Percentiles rank a stretch among this genome's conserved stretches.
Evolutionary conservation across 2,113 vertebrate genomes (phyloP).

Genomic region (Todiramphus saurophagus): DNA sequence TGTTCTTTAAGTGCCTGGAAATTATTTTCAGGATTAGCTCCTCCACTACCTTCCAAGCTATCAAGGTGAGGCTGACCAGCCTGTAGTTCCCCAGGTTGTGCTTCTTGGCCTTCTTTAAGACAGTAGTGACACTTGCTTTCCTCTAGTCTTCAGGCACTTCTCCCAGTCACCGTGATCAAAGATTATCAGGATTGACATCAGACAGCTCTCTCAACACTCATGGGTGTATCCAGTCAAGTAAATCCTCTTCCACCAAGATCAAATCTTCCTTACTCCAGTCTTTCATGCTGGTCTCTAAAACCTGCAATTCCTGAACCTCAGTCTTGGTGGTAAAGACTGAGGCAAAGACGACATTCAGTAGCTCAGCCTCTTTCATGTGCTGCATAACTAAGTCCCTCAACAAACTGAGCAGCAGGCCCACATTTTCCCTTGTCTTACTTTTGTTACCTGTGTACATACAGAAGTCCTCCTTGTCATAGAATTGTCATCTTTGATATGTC

Average conservation of each 20-base stretch:
- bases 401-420: fast-evolving
- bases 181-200: neutral
- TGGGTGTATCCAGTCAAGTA: neutral
- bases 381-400: neutral
- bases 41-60: neutral
- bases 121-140: neutral
- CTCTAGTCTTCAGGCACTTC: neutral
- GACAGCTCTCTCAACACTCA: neutral
- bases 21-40: neutral
- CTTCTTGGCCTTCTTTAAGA: neutral
- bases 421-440: neutral
- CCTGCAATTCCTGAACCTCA: neutral
- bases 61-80: neutral
- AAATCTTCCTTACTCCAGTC: neutral
- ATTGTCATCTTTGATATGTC: neutral
- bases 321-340: neutral
- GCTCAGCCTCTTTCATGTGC: neutral
- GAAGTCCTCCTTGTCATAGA: neutral
- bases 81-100: neutral
- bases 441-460: neutral
- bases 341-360: neutral
- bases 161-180: neutral
- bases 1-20: neutral
- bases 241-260: neutral
- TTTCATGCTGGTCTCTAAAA: neutral